Evolutionary conservation across 2,888 invertebrate genomes (phyloP).

Genomic region (Drosophila setosimentum): DNA sequence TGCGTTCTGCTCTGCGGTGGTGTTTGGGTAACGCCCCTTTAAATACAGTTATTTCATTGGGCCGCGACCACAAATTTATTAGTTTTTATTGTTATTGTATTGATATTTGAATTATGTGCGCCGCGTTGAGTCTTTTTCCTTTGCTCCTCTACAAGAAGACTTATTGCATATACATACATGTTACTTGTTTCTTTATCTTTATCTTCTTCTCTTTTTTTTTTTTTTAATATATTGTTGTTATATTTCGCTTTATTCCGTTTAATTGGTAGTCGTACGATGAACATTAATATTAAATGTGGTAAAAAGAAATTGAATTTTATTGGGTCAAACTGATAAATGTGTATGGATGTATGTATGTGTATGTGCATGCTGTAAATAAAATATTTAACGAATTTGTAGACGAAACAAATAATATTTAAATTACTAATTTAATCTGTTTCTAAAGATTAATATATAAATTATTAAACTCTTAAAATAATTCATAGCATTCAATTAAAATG

Average conservation of each 20-base stretch:
- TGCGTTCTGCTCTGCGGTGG: conserved; percentile 62
- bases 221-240: conserved; percentile 12
- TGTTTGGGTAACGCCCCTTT: conserved; percentile 85
- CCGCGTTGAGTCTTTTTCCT: conserved; percentile 17
- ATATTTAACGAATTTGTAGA: not conserved
- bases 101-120: conserved; percentile 70
- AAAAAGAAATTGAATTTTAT: conserved; percentile 28
- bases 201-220: not conserved
- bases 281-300: conserved; percentile 9
- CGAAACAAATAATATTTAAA: not conserved
- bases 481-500: not conserved
- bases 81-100: conserved; percentile 77
- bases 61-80: conserved; percentile 82
- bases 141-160: conserved; percentile 6
- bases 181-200: not conserved
- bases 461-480: not conserved
- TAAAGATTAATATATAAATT: not conserved
- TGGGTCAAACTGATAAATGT: conserved; percentile 10
- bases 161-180: not conserved
- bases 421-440: not conserved
- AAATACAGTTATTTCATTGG: conserved; percentile 86
- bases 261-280: conserved; percentile 3
- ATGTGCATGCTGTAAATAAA: not conserved
- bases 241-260: not conserved
- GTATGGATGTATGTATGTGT: too few species aligned